Base-by-base conservation (phyloP, 2,888 invertebrate species). In the Nasonia oneida region DNA sequence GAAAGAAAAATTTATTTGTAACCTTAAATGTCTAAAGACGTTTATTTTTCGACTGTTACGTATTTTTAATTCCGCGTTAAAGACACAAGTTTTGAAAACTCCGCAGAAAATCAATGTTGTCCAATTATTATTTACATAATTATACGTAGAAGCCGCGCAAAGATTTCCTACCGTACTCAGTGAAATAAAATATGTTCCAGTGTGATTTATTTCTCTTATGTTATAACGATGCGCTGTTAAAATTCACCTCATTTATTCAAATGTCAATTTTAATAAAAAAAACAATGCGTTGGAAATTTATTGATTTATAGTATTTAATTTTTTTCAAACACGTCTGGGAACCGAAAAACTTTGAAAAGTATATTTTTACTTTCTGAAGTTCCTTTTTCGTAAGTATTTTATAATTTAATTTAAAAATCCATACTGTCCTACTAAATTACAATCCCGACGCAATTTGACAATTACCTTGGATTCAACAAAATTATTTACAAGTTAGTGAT, bases 201-300 rank as follows among this genome's bases (percentile, higher is more conserved):
- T 79, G 71, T 79, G 57, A 47, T 84, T 73, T 73, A 23, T 64
- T 87, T 82, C 81, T 84, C 78, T 39, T 86, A 84, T 67, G 61
- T 83, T 86, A 39, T 70, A 70, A 79, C 15, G 37, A 73, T 84
- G 67, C 42, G 42, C 42, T 86, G 78, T 84, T 86, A 70, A 81
- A 86, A 81, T 78, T 82, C 75, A 82, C 70, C 50, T 78, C 81
- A 84, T 84, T 84, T 78, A 84, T 86, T 84, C 61, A 74, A 81
- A 70, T 79, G 81, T 86, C 79, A 84, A 86, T 78, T 84, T 81
- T 71, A 86, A 86, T 84, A 86, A 84, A 15, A 84, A 53, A 29
- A 29, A 57, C 76, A 78, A 83, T 83, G 74, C 81, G 81, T 86
- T 86, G 33, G 64, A 83, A 86, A 57, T 74, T 78, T 78, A 33